Conservation (phyloP, 2,888 invertebrate species). For the Aromia moschata region DNA sequence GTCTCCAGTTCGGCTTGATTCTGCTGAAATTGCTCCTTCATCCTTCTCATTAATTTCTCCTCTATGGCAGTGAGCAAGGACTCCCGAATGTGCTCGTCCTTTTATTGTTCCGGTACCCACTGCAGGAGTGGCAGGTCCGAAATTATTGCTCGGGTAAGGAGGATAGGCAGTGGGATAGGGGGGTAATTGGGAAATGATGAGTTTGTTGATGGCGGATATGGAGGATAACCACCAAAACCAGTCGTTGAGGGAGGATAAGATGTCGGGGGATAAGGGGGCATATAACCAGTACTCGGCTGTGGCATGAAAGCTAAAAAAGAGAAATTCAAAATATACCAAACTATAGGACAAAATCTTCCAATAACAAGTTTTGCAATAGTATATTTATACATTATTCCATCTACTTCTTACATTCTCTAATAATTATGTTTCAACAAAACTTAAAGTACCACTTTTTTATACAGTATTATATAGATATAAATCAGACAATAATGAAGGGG, state of each 20-base stretch:
- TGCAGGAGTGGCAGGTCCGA: conserved; percentile 57
- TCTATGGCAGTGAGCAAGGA: conserved; percentile 95
- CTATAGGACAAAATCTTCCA: no score
- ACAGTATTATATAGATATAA: no score
- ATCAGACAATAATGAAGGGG: no score
- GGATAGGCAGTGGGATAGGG: conserved; percentile 43
- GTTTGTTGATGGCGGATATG: conserved; percentile 41
- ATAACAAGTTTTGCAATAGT: no score
- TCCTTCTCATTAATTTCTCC: conserved; percentile 87
- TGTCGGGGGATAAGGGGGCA: conserved; percentile 47
- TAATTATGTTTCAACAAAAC: no score
- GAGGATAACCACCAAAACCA: conserved; percentile 39
- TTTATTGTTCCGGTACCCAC: conserved; percentile 81
- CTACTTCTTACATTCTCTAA: no score
- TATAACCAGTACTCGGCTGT: conserved; percentile 53
- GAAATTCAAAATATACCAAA: no score
- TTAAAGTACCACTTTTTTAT: no score
- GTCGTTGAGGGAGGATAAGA: conserved; percentile 34
- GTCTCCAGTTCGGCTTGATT: conserved; percentile 93
- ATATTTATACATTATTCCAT: not conserved
- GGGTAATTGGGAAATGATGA: conserved; percentile 36
- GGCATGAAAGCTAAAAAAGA: conserved; percentile 61
- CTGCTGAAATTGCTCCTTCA: conserved; percentile 90
- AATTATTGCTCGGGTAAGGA: conserved; percentile 43
- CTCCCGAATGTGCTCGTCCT: conserved; percentile 93